Conservation (phyloP, 2,113 vertebrate genomes). For the Cyrtonyx montezumae region DNA sequence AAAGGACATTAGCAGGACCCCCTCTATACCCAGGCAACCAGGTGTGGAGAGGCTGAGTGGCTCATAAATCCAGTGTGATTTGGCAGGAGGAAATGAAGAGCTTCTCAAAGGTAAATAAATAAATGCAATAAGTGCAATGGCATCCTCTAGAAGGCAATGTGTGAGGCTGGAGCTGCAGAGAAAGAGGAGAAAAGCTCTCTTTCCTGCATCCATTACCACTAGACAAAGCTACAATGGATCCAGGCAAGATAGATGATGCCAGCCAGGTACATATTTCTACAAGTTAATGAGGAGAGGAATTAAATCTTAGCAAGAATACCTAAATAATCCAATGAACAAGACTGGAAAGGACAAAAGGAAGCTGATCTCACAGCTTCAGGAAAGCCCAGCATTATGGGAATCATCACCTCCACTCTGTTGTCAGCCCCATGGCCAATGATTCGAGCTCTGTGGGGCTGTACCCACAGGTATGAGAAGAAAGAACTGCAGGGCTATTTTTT, state of each 20-base stretch:
- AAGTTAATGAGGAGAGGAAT: neutral
- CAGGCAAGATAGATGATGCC: neutral
- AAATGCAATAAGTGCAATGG: neutral
- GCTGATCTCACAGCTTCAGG: neutral
- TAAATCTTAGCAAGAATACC: neutral
- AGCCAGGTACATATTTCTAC: neutral
- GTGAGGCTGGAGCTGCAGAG: neutral
- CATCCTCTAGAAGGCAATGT: neutral
- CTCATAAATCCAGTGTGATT: neutral
- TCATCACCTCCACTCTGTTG: fast-evolving
- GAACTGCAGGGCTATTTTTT: neutral
- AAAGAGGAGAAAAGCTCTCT: neutral
- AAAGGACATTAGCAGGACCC: neutral
- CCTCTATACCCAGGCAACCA: neutral
- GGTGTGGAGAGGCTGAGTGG: neutral
- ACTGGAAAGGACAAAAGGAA: neutral
- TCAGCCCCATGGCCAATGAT: neutral
- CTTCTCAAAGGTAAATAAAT: neutral
- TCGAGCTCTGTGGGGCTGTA: fast-evolving
- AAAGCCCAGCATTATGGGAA: neutral
- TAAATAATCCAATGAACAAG: neutral
- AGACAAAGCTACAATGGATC: neutral
- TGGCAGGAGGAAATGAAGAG: neutral
- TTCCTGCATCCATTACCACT: neutral
- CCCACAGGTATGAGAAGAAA: neutral